A percentile compares a stretch with the other conserved stretches of the same genome.
phyloP scores from a whole-genome alignment of 2,888 invertebrate species.

The Hydriomena furcata region DNA sequence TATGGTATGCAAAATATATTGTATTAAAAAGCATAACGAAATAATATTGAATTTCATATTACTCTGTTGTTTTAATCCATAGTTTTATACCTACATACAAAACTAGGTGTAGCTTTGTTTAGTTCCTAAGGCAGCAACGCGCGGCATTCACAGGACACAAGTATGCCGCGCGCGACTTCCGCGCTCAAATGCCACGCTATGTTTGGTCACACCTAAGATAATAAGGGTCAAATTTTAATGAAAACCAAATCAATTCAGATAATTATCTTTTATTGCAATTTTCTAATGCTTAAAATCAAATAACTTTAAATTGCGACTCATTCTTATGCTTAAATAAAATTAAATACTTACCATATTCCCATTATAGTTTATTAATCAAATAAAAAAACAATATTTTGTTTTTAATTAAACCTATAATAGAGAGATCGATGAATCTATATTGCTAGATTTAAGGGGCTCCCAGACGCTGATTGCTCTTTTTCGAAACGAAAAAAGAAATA shows the following conservation, averaged over 20 bases:
- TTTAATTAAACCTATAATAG: constrained; percentile 12
- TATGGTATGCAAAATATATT: constrained; percentile 82
- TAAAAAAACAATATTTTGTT: constrained; percentile 4
- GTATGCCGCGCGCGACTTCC: no score
- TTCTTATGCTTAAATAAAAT: constrained; percentile 15
- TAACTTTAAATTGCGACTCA: constrained; percentile 26
- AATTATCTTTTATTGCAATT: constrained; percentile 18
- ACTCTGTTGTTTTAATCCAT: constrained; percentile 59
- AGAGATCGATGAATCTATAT: constrained; percentile 29
- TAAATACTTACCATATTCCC: constrained; percentile 12
- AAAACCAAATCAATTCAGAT: constrained; percentile 13
- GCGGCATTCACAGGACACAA: no score
- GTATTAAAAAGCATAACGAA: constrained; percentile 83
- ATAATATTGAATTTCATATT: constrained; percentile 84
- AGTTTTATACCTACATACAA: no score
- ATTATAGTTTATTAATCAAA: constrained; percentile 13
- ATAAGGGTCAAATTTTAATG: constrained; percentile 31
- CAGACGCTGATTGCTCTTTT: no score
- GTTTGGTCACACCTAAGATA: no score
- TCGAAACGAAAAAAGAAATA: no score
- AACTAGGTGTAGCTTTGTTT: no score
- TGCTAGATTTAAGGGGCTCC: no score
- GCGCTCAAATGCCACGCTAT: no score
- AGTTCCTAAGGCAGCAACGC: no score
- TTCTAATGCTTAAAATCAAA: constrained; percentile 29